Conservation (phyloP, 2,888 invertebrate species). For the Ormyrus labotus region DNA sequence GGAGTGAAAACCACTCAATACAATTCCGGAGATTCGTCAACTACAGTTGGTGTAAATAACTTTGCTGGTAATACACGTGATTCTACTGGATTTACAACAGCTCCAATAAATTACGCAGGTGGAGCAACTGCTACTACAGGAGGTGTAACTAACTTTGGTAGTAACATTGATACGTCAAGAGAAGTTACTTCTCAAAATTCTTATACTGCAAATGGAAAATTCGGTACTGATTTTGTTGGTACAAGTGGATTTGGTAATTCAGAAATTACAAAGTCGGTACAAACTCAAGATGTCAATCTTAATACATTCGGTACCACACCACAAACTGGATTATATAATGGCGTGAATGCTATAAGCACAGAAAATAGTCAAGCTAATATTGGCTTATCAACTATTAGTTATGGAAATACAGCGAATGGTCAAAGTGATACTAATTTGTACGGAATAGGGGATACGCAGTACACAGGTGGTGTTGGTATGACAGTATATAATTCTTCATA, state of each 20-base stretch:
- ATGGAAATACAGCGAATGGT: not conserved
- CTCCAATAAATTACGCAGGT: slow-evolving; percentile 5
- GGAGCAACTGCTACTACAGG: slow-evolving; percentile 37
- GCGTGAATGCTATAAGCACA: not conserved
- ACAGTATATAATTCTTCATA: slow-evolving; percentile 50
- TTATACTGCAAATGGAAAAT: not conserved
- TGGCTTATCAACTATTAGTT: slow-evolving; percentile 22
- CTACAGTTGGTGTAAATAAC: slow-evolving; percentile 41
- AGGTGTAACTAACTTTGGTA: slow-evolving; percentile 36
- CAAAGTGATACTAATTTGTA: slow-evolving; percentile 27
- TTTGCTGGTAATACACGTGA: slow-evolving; percentile 26
- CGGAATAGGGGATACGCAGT: slow-evolving; percentile 32
- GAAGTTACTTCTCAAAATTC: slow-evolving; percentile 21
- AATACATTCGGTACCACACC: slow-evolving; percentile 24
- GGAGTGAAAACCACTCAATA: slow-evolving; percentile 32
- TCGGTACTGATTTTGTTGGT: slow-evolving; percentile 37
- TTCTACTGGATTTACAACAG: slow-evolving; percentile 30
- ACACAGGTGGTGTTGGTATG: slow-evolving; percentile 26
- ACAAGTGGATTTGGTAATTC: slow-evolving; percentile 22
- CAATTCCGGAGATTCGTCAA: slow-evolving; percentile 41
- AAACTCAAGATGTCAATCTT: slow-evolving; percentile 23
- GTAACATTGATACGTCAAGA: slow-evolving; percentile 1
- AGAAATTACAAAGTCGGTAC: slow-evolving; percentile 24
- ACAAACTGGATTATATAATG: slow-evolving; percentile 8
- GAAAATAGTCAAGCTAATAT: not conserved